Conservation (phyloP, 2,113 vertebrate genomes). For the Oncorhynchus gorbuscha region DNA sequence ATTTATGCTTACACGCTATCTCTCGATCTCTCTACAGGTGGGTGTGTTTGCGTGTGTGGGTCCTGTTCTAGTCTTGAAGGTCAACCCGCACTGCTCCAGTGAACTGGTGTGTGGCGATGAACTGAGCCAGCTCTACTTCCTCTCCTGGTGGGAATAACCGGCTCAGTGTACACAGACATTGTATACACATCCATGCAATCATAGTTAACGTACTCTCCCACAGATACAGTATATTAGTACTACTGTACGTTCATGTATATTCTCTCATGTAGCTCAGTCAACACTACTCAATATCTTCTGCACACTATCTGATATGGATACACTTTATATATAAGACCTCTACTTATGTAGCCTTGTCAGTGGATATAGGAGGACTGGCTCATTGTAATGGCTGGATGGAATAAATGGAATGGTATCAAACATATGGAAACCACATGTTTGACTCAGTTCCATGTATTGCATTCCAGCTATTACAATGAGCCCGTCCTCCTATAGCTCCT, state of each 20-base stretch:
- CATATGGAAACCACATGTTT: no score
- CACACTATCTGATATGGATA: not conserved
- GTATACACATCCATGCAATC: not conserved
- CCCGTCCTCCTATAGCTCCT: no score
- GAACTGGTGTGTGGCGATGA: conserved; percentile 68
- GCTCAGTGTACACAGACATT: not conserved
- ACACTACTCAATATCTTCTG: not conserved
- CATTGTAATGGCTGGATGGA: not conserved
- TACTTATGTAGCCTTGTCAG: not conserved
- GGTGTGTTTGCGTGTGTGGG: conserved; percentile 72
- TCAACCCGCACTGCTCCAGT: conserved; percentile 58
- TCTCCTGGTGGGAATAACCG: conserved; percentile 64
- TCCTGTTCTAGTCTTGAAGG: conserved; percentile 63
- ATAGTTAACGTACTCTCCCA: no score
- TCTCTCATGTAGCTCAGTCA: not conserved
- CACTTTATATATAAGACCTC: not conserved
- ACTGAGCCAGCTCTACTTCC: conserved; percentile 68
- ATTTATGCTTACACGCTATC: not conserved
- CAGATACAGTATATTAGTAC: not conserved
- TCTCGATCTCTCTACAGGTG: conserved; percentile 43
- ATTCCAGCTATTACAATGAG: no score
- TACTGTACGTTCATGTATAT: not conserved
- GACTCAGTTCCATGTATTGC: no score
- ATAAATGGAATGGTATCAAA: no score
- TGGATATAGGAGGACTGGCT: no score